phyloP scores from a whole-genome alignment of 2,113 vertebrate species.

The zebrafish (Danio rerio) region GRCz12tu NC_133192.1:45351001-45351500 shows the following conservation, averaged over 20 bases:
- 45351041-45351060: neutral
- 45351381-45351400: neutral
- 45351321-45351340: neutral
- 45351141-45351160: slow-evolving; percentile 20
- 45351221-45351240: neutral
- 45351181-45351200: neutral
- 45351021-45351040: neutral
- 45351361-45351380: neutral
- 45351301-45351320: neutral
- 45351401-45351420: slow-evolving; percentile 57
- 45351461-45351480: slow-evolving; percentile 70
- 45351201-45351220: neutral
- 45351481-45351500: slow-evolving; percentile 65
- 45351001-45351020: slow-evolving; percentile 6
- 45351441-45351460: slow-evolving; percentile 72
- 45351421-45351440: slow-evolving; percentile 69
- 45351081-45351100: neutral
- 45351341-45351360: neutral
- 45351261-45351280: neutral
- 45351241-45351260: neutral
- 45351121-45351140: neutral
- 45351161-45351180: neutral
- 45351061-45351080: slow-evolving; percentile 15
- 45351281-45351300: neutral
- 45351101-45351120: neutral